Evolutionary conservation across 1,140 invertebrate species (phyloP).

Genomic region (Eupeodes corollae): DNA sequence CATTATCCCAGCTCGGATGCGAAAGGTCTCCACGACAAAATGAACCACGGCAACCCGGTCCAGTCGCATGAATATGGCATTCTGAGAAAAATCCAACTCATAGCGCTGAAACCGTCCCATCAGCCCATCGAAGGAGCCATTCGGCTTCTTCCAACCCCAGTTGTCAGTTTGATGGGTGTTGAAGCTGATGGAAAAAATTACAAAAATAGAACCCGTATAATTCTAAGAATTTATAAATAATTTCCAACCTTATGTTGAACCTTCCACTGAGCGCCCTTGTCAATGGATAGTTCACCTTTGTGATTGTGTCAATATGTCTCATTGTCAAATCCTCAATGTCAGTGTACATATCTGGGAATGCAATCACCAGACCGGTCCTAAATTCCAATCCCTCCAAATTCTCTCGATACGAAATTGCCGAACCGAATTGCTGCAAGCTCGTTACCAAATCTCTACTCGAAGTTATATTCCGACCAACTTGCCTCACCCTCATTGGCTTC

Average conservation of each 20-base stretch:
- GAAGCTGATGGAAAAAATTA: conserved; percentile 24
- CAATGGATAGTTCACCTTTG: conserved; percentile 41
- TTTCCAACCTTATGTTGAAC: conserved; percentile 38
- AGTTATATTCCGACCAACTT: conserved; percentile 8
- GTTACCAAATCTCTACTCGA: conserved; percentile 13
- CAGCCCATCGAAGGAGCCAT: conserved; percentile 44
- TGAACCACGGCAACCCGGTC: conserved; percentile 41
- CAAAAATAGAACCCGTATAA: neutral
- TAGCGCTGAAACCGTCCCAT: conserved; percentile 42
- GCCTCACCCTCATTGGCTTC: conserved; percentile 14
- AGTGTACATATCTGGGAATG: conserved; percentile 35
- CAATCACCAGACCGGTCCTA: conserved; percentile 27
- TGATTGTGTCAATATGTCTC: conserved; percentile 42
- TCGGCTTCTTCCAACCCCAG: conserved; percentile 41
- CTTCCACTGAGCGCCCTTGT: conserved; percentile 38
- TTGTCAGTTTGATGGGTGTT: conserved; percentile 40
- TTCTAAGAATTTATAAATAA: neutral
- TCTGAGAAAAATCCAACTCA: conserved; percentile 40
- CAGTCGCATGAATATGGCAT: conserved; percentile 42
- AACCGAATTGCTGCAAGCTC: conserved; percentile 20
- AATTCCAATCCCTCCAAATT: conserved; percentile 29
- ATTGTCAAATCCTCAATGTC: conserved; percentile 35
- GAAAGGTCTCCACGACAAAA: conserved; percentile 42
- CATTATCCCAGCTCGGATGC: conserved; percentile 41
- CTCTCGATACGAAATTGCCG: conserved; percentile 24